Percentiles rank a stretch among this genome's conserved stretches.
Conservation (phyloP, 1,140 invertebrate species). For the Drosophila grimshawi region DNA sequence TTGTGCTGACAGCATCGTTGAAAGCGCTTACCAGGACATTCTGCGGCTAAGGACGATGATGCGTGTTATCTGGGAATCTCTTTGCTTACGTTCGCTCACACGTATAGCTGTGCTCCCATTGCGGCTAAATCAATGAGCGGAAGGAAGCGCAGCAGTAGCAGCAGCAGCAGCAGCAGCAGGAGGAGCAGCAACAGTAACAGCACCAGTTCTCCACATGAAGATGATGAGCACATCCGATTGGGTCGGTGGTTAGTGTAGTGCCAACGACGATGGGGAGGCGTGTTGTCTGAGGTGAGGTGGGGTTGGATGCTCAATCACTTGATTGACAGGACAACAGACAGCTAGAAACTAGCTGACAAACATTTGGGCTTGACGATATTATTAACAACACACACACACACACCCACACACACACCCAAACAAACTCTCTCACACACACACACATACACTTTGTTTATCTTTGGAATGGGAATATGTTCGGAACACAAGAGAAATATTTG, state of each 20-base stretch:
- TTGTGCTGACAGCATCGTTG: slow-evolving; percentile 52
- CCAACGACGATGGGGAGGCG: no score
- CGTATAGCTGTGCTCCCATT: slow-evolving; percentile 7
- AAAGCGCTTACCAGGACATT: slow-evolving; percentile 9
- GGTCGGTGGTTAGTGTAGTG: no score
- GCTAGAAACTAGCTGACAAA: slow-evolving; percentile 45
- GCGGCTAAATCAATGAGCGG: slow-evolving; percentile 35
- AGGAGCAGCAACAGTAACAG: not conserved
- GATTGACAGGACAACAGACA: slow-evolving; percentile 60
- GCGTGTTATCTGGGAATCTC: slow-evolving; percentile 30
- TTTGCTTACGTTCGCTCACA: slow-evolving; percentile 8
- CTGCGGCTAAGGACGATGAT: slow-evolving; percentile 16
- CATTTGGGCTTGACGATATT: slow-evolving; percentile 41
- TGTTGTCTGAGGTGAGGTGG: slow-evolving; percentile 1
- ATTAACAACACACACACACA: slow-evolving; percentile 28
- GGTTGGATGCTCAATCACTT: slow-evolving; percentile 65
- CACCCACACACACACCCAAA: slow-evolving; percentile 2
- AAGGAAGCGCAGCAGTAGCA: slow-evolving; percentile 28
- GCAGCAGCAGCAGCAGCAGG: not conserved
- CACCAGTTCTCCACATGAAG: no score
- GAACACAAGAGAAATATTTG: slow-evolving; percentile 23
- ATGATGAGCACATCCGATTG: no score
- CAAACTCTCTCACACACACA: no score
- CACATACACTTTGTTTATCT: slow-evolving; percentile 1
- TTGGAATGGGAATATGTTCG: not conserved